phyloP scores from a whole-genome alignment of 1,140 invertebrate species.

The Dendroctonus ponderosae region DNA sequence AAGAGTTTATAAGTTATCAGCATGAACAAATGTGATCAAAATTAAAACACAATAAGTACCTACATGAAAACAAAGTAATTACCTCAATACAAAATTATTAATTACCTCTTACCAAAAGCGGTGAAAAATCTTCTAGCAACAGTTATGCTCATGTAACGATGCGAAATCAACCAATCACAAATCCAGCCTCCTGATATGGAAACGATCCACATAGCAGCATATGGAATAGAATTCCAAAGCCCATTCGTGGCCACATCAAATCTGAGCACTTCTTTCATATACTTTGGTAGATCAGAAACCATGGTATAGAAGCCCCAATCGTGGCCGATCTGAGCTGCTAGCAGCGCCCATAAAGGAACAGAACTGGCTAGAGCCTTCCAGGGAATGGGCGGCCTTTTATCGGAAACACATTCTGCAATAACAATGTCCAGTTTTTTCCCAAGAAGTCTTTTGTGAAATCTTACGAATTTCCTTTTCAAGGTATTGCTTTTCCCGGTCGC shows the following conservation, averaged over 20 bases:
- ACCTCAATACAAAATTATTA: too few species aligned
- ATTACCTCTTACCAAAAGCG: slow-evolving; percentile 58
- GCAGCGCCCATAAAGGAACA: slow-evolving; percentile 70
- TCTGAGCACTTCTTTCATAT: slow-evolving; percentile 84
- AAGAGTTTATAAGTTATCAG: too few species aligned
- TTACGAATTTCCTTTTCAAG: slow-evolving; percentile 62
- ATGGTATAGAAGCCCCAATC: slow-evolving; percentile 95
- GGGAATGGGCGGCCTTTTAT: slow-evolving; percentile 49
- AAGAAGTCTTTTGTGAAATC: neutral
- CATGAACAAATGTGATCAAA: too few species aligned
- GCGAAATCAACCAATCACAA: slow-evolving; percentile 66
- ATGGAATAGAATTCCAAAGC: slow-evolving; percentile 66
- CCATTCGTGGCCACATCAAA: slow-evolving; percentile 76
- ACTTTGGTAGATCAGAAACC: slow-evolving; percentile 89
- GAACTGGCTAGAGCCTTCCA: slow-evolving; percentile 75
- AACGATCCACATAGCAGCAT: slow-evolving; percentile 71
- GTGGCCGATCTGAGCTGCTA: slow-evolving; percentile 76
- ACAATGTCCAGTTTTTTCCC: neutral
- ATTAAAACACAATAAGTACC: too few species aligned
- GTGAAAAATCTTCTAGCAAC: slow-evolving; percentile 71
- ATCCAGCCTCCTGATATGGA: slow-evolving; percentile 65
- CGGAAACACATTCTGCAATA: slow-evolving; percentile 9
- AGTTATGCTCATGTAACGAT: slow-evolving; percentile 57
- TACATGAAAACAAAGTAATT: too few species aligned
- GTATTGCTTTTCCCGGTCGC: slow-evolving; percentile 72